Evolutionary conservation across 2,113 vertebrate species (phyloP), one percentile per base, ranked within the genome.

Genomic region (Pteropus alecto): DNA sequence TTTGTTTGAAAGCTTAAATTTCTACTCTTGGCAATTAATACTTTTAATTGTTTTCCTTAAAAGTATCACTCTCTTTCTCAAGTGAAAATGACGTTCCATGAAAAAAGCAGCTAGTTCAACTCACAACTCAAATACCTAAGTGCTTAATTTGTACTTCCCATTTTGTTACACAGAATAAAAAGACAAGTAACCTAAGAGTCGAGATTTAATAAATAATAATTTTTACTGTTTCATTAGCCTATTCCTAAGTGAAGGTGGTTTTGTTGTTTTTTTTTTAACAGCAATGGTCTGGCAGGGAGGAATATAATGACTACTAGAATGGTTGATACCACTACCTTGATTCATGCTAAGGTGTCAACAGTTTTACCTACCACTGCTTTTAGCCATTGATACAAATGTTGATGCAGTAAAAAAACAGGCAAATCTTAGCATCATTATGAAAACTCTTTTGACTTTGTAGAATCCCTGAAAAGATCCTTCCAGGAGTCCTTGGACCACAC

Each of bases 1-100:
- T 94, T 92, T 67, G 19, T 43, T 73, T 89, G 48, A 94, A 97
- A 85, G 41, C 12, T 35, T 85, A 30, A 94, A 84, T 81, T 74
- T 58, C n/a, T 89, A 56, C 18, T 22, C 43, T 19, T 61, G 81
- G 68, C 35, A 86, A 90, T 58, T 90, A 89, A 90, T 24, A 86
- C 18, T 78, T 54, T 41, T 1, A 82, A 43, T 5, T 87, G 43
- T 71, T 65, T 76, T 61, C 60, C 90, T 48, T 89, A 8, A 90
- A 46, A 46, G 35, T 46, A 26, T 28, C 30, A 92, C 4, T 91
- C 12, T 60, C 61, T 94, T 74, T 90, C 56, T 74, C 91, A 86
- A 90, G 48, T 74, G 38, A 86, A 79, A 90, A 90, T 56, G 16
- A 58, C 56, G 16, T 48, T 65, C 30, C 46, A 43, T 54, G 35